Base-by-base conservation (phyloP, 2,113 vertebrate genomes). In the Myotis lucifugus region DNA sequence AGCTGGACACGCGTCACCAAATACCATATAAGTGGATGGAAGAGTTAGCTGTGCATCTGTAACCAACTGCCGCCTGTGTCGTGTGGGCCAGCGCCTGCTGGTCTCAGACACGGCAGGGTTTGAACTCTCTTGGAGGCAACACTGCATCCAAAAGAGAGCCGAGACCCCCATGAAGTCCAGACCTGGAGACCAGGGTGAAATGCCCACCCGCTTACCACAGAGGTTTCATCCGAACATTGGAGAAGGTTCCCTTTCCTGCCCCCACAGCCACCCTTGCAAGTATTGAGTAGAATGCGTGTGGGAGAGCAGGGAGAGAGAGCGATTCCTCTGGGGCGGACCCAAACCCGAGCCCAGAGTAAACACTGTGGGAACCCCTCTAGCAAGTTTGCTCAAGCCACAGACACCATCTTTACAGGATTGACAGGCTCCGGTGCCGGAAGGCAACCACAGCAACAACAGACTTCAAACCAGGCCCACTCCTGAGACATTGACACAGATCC, bases 31-130 rank as follows among this genome's bases (percentile, higher is more conserved):
- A 40, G 18, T 4, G 6, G 25, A 14, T 3, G 66, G 18, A 74
- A 67, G 25, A 15, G 10, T 25, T 18, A 59, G 25, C 32, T 5
- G 0, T 27, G 21, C 13, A 8, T 48, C 37, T 10, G n/a, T 52
- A 56, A 54, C 13, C 11, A 2, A 27, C 0, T 1, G n/a, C 13
- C 79, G 23, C 25, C 12, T 3, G 15, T 37, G 21, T 5, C 1
- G 25, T 18, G 37, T 29, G 29, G 79, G 13, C n/a, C 37, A 2
- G 40, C 0, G 0, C 11, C 19, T 23, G 9, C 17, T 42, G 17
- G 29, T 1, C 29, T n/a, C 27, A 64, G 78, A 52, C 7, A 0
- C 2, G 18, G 61, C 8, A 0, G 21, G 1, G 0, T 37, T 88
- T 34, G 2, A 6, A 32, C 25, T 3, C 19, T 46, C 27, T 25